A percentile compares a stretch with the other conserved stretches of the same genome.
phyloP scores from a whole-genome alignment of 1,140 invertebrate species.

The Orius insidiosus region DNA sequence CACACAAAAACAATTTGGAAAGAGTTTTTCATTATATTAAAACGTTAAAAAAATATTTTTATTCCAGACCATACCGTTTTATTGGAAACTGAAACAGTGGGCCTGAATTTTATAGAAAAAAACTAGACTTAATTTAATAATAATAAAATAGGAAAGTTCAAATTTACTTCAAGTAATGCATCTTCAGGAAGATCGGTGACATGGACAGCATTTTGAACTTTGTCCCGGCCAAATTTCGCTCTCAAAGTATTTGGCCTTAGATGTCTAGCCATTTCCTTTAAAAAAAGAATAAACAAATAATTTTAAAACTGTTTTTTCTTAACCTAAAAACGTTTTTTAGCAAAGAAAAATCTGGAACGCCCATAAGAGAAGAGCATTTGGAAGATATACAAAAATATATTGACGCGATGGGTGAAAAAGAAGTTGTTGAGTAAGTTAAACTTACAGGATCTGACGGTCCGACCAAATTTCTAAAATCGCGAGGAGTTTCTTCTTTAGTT shows the following conservation, averaged over 20 bases:
- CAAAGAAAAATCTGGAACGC: no score
- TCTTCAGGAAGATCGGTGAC: conserved; percentile 85
- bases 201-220: conserved; percentile 76
- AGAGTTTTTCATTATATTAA: background rate
- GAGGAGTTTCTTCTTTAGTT: conserved; percentile 39
- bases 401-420: no score
- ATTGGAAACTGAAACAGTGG: no score
- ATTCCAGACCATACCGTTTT: background rate
- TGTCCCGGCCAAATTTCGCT: conserved; percentile 65
- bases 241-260: conserved; percentile 66
- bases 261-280: conserved; percentile 66
- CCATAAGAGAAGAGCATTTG: no score
- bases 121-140: no score
- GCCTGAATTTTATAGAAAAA: no score
- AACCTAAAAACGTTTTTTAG: no score
- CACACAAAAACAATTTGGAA: background rate
- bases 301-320: background rate
- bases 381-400: no score
- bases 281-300: conserved; percentile 19
- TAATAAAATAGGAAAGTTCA: no score
- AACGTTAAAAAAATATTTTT: background rate
- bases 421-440: conserved; percentile 14
- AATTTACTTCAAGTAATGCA: conserved; percentile 51
- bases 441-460: conserved; percentile 77
- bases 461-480: conserved; percentile 62